Evolutionary conservation across 2,113 vertebrate species (phyloP).

Genomic region (Gopherus evgoodei): DNA sequence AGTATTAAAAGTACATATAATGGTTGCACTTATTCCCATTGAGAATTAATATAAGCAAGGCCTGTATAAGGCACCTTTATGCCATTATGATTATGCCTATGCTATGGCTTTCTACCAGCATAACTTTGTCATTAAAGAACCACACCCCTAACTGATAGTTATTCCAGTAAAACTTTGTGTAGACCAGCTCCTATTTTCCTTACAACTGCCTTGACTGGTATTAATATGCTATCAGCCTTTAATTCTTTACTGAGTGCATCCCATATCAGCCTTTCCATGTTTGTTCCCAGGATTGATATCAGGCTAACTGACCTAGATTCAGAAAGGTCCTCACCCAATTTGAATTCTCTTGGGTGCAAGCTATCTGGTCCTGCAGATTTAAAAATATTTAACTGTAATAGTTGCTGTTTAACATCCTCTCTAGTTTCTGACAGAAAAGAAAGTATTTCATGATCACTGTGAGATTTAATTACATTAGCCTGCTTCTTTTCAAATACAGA

Average conservation of each 20-base stretch:
- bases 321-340: neutral
- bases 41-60: neutral
- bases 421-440: neutral
- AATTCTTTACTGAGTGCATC: neutral
- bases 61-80: neutral
- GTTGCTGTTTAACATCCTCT: neutral
- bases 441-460: neutral
- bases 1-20: neutral
- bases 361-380: fast-evolving
- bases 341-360: neutral
- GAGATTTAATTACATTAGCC: neutral
- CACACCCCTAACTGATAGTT: neutral
- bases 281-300: neutral
- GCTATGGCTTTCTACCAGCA: neutral
- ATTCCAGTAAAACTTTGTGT: neutral
- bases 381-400: neutral
- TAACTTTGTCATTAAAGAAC: neutral
- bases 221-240: neutral
- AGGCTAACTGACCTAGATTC: neutral
- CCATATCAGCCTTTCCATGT: neutral
- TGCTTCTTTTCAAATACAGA: fast-evolving
- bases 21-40: neutral
- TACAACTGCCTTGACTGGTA: neutral
- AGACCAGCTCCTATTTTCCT: neutral
- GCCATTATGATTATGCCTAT: neutral